A percentile compares a stretch with the other conserved stretches of the same genome.
These are phyloP conservation scores for Paedocypris micromegethes DNA, from an alignment of 2,797 vertebrate genomes.

Conservation along the genomic window DNA sequence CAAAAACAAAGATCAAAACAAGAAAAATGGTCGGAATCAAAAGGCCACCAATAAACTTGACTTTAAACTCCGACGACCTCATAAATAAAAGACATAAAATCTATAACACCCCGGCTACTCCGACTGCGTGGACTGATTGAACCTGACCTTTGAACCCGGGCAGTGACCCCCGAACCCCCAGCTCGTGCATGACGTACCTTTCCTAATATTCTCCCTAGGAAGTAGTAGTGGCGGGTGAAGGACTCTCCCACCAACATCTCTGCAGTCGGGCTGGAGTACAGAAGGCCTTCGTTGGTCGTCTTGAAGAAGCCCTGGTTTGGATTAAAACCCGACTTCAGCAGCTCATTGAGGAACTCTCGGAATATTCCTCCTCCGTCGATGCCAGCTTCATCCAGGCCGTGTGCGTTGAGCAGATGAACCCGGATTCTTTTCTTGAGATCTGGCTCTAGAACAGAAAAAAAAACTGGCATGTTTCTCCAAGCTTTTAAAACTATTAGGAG, in stretches of 20 bases:
- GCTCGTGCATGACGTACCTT: slow-evolving; percentile 75
- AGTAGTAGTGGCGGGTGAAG: slow-evolving; percentile 94
- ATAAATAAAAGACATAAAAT: slow-evolving; percentile 22
- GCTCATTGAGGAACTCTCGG: slow-evolving; percentile 93
- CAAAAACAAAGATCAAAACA: neutral
- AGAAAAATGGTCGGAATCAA: slow-evolving; percentile 17
- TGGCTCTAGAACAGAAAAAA: slow-evolving; percentile 69
- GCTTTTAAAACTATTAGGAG: neutral
- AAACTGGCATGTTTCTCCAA: neutral
- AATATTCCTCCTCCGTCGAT: slow-evolving; percentile 98
- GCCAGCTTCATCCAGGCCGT: slow-evolving; percentile 94
- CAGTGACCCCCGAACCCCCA: slow-evolving; percentile 23
- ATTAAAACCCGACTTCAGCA: slow-evolving; percentile 95
- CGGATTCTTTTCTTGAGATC: slow-evolving; percentile 93
- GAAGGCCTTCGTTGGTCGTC: slow-evolving; percentile 92
- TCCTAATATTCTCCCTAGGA: slow-evolving; percentile 93
- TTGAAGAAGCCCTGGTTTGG: slow-evolving; percentile 99
- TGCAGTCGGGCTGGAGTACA: slow-evolving; percentile 90
- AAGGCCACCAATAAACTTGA: slow-evolving; percentile 42
- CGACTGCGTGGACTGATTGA: slow-evolving; percentile 32
- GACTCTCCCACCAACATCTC: slow-evolving; percentile 91
- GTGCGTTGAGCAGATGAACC: slow-evolving; percentile 92
- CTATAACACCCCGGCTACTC: slow-evolving; percentile 16
- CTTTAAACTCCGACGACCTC: slow-evolving; percentile 30
- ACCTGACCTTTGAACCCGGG: slow-evolving; percentile 33